Evolutionary conservation across 2,888 invertebrate species (phyloP).

Genomic region (Drosophila gaucha): DNA sequence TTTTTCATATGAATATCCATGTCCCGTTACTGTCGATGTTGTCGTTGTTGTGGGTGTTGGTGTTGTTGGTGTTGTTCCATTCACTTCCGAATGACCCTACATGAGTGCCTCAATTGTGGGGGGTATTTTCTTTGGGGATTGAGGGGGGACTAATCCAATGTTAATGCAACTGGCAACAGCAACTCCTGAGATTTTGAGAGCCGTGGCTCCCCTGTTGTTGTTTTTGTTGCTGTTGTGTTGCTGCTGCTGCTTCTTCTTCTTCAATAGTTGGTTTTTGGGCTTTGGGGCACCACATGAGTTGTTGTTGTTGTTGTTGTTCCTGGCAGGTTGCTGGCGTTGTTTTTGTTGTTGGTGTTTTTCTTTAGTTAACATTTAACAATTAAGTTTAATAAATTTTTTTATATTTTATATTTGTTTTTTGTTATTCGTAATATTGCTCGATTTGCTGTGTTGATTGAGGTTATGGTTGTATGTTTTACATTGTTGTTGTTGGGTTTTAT

Average conservation of each 20-base stretch:
- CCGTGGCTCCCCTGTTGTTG: conserved; percentile 22
- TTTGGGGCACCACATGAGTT: conserved; percentile 64
- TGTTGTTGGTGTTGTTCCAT: conserved; percentile 11
- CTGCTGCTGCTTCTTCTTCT: conserved; percentile 5
- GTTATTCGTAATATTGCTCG: conserved; percentile 71
- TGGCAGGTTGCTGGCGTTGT: conserved; percentile 66
- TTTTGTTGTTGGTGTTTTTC: conserved; percentile 41
- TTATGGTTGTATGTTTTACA: conserved; percentile 48
- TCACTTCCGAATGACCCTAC: conserved; percentile 36
- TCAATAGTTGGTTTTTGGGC: conserved; percentile 1
- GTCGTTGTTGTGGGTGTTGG: conserved; percentile 33
- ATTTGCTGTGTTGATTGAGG: conserved; percentile 63
- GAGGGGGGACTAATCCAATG: conserved; percentile 49
- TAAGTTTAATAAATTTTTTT: conserved; percentile 40
- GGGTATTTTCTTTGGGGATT: not conserved
- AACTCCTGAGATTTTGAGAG: conserved; percentile 41
- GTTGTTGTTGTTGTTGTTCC: conserved; percentile 14
- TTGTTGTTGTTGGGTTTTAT: conserved; percentile 26
- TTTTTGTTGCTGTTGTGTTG: conserved; percentile 17
- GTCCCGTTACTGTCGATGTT: conserved; percentile 42
- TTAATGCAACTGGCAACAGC: conserved; percentile 41
- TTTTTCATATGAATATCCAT: conserved; percentile 78
- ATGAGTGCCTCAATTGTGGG: conserved; percentile 29
- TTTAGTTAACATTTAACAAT: conserved; percentile 70
- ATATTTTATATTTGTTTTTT: conserved; percentile 18